Evolutionary conservation across 2,888 invertebrate genomes (phyloP), one percentile per base, ranked within the genome.

Genomic region (Lacanobia wlatinum): DNA sequence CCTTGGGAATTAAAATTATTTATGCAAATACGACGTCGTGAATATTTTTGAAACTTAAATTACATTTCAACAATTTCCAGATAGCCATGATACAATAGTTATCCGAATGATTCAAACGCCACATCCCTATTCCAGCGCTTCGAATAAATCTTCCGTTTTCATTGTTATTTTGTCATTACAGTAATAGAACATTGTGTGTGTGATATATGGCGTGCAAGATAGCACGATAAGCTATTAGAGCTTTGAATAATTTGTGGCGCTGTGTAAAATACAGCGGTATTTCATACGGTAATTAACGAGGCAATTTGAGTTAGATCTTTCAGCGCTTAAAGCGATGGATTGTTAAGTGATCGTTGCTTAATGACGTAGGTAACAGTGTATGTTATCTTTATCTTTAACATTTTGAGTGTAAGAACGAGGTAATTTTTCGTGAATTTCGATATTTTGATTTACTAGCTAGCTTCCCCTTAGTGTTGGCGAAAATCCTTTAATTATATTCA

Each of bases 81-180:
- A 43, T n/a, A 73, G n/a, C 9, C 10, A 28, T 18, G 63, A 34
- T 58, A 38, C 50, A 73, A 66, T 76, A 66, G 62, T 70, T 65
- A 70, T 53, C 55, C 55, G 14, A 72, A 28, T 65, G 23, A 73
- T 77, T 55, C 16, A 10, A 46, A 63, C 18, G 14, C 43, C n/a
- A 61, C 84, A 65, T 70, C 84, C 76, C 73, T 74, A 71, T 58
- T 55, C 71, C n/a, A 61, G 1, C 38, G 63, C 50, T 66, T 73
- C 65, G 56, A 79, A 87, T 91, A 90, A 90, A 91, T 91, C 88
- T 87, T 76, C 55, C 73, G 75, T 77, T 77, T 84, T 85, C 90
- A 90, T 91, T 91, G 91, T 91, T 90, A 90, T 89, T 87, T 89
- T 90, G 90, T 91, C 91, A 89, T 90, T 90, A 89, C 82, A 74